A percentile compares a stretch with the other conserved stretches of the same genome.
phyloP scores from a whole-genome alignment of 2,888 invertebrate species.

The Catocala sponsa region DNA sequence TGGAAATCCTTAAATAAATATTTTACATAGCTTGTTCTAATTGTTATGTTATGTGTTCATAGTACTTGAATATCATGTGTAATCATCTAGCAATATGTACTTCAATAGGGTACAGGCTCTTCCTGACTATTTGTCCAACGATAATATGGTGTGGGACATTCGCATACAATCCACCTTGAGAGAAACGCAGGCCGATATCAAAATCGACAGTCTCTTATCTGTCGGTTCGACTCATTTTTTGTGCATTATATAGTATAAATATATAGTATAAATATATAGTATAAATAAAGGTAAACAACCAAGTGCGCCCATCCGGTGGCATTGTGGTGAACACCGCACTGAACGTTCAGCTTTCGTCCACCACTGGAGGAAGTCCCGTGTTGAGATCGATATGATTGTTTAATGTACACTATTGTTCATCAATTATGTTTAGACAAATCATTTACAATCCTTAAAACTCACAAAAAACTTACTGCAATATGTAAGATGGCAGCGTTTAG shows the following conservation, averaged over 20 bases:
- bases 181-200: conserved; percentile 24
- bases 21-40: too few species aligned
- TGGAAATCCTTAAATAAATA: too few species aligned
- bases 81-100: too few species aligned
- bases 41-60: too few species aligned
- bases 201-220: conserved; percentile 62
- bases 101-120: too few species aligned
- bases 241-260: conserved; percentile 70
- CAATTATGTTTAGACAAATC: not conserved
- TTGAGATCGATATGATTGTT: conserved; percentile 39
- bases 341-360: not conserved
- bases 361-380: conserved; percentile 39
- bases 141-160: conserved; percentile 7
- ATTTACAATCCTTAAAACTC: not conserved
- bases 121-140: too few species aligned
- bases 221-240: conserved; percentile 61
- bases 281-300: conserved; percentile 78
- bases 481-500: too few species aligned
- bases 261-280: too few species aligned
- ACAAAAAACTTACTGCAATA: too few species aligned
- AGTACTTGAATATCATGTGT: too few species aligned
- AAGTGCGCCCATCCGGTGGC: conserved; percentile 74
- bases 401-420: conserved; percentile 37
- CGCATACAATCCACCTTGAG: conserved; percentile 11
- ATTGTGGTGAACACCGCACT: conserved; percentile 54